Percentiles rank a stretch among this genome's conserved stretches.
Evolutionary conservation across 2,888 invertebrate genomes (phyloP).

Genomic region (Noctua pronuba): DNA sequence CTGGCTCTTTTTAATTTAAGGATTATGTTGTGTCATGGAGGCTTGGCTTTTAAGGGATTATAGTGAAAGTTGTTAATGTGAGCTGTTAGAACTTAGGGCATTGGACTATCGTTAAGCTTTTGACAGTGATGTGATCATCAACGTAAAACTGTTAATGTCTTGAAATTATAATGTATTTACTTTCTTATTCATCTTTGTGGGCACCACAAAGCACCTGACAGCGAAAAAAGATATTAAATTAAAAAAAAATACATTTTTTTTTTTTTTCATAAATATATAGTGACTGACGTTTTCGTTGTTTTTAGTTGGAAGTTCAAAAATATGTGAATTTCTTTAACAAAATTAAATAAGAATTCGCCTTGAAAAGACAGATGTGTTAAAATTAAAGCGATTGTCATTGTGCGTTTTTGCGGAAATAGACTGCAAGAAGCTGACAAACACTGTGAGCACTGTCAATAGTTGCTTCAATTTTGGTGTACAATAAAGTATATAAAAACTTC

Average conservation of each 20-base stretch:
- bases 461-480: background rate
- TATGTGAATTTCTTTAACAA: too few species aligned
- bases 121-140: conserved; percentile 46
- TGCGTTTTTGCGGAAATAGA: background rate
- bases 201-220: background rate
- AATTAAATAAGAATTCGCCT: background rate
- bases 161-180: background rate
- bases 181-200: background rate
- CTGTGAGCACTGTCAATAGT: background rate
- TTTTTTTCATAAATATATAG: too few species aligned
- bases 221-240: background rate
- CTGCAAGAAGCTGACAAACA: background rate
- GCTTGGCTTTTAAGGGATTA: conserved; percentile 74
- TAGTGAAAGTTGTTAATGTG: conserved; percentile 74
- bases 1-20: conserved; percentile 63
- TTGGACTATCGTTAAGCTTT: conserved; percentile 30
- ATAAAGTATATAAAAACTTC: too few species aligned
- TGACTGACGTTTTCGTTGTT: too few species aligned
- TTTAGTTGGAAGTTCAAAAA: too few species aligned
- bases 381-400: background rate
- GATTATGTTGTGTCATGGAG: conserved; percentile 72
- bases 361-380: background rate
- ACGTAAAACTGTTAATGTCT: conserved; percentile 3
- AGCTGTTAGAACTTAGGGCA: conserved; percentile 55
- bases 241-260: too few species aligned